Evolutionary conservation across 2,113 vertebrate species (phyloP), one percentile per base, ranked within the genome.

Genomic region (Rattus rattus): DNA sequence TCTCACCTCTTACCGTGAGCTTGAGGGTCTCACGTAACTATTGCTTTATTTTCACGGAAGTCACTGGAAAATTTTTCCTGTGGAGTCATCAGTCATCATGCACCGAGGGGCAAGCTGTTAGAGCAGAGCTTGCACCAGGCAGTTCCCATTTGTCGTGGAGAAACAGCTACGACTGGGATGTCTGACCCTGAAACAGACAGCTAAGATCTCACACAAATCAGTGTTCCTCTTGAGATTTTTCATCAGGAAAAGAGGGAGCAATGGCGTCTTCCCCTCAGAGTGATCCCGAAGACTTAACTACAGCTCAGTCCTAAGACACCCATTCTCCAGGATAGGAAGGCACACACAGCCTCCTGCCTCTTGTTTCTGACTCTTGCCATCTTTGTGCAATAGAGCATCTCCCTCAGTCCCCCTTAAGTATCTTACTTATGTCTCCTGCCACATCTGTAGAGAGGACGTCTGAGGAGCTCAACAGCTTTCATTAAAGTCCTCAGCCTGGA

Each of bases 1-100:
- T 69, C 33, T 73, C 13, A 14, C 72, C 63, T 49, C 49, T 84
- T 89, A 70, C 87, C 63, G 63, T 6, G 54, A 96, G 88, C 94
- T 88, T 91, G 59, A 43, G 73, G 26, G 81, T 94, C 94, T 91
- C 84, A 73, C 63, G 43, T 61, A 77, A 61, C 80, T 73, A 54
- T 12, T 39, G 63, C 90, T 94, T 94, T 79, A 76, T 88, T 96
- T 92, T 93, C 84, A 81, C 43, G 79, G 86, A 94, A 95, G 88
- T 96, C 80, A 90, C 7, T 61, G 76, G 33, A 94, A 91, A 75
- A n/a, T 72, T 85, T 94, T 94, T 94, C 76, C 85, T 17, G 0
- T 76, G 81, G 26, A 43, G 69, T 75, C 87, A 88, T 76, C 89
- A 47, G 54, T 97, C 85, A 91, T 73, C 17, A 30, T 24, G 59